Conservation (phyloP, 2,113 vertebrate genomes). For the Corydoras maculifer region DNA sequence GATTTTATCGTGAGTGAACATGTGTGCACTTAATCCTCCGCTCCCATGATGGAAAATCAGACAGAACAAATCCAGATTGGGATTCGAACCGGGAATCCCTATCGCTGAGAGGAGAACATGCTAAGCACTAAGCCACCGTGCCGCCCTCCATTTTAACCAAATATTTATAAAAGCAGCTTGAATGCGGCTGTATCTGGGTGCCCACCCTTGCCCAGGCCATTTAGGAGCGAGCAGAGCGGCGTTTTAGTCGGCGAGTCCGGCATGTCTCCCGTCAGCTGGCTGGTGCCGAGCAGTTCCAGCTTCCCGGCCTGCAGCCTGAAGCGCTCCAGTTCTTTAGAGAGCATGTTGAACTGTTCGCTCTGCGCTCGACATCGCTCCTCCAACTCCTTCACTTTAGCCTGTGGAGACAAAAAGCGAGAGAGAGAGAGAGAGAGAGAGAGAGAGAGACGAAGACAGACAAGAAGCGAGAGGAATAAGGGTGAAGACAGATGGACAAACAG, state of each 20-base stretch:
- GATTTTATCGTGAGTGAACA: too few relatives aligned
- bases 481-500: neutral
- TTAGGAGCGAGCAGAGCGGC: conserved; percentile 76
- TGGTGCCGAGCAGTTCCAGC: conserved; percentile 76
- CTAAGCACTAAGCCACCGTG: too few relatives aligned
- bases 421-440: neutral
- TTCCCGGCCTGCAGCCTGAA: conserved; percentile 85
- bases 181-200: neutral
- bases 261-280: conserved; percentile 56
- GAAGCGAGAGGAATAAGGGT: neutral
- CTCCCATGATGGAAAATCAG: too few relatives aligned
- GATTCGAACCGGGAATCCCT: too few relatives aligned
- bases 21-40: too few relatives aligned
- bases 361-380: conserved; percentile 92
- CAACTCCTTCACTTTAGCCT: conserved; percentile 93
- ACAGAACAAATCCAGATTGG: too few relatives aligned
- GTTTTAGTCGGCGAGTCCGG: conserved; percentile 71
- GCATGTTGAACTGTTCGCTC: conserved; percentile 93
- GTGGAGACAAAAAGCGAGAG: neutral
- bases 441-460: conserved; percentile 17
- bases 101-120: too few relatives aligned
- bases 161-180: neutral
- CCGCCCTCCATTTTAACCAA: neutral
- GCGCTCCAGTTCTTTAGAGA: conserved; percentile 86
- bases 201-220: conserved; percentile 87